These are phyloP conservation scores for Mesitornis unicolor DNA, from an alignment of 2,113 vertebrate genomes.

Conservation along the genomic window DNA sequence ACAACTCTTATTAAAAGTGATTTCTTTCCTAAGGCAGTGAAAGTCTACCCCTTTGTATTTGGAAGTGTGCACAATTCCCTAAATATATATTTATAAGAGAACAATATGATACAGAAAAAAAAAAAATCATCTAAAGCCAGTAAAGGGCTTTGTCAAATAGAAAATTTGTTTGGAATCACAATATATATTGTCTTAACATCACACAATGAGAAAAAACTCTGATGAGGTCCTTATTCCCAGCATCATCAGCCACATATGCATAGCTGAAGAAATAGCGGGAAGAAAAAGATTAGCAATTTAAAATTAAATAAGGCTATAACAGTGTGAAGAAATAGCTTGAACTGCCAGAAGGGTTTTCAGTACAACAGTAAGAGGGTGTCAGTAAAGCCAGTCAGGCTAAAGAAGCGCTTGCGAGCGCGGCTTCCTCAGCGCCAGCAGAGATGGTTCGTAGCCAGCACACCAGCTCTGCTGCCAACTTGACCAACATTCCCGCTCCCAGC, in stretches of 20 bases:
- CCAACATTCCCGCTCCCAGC: background rate
- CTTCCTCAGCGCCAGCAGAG: background rate
- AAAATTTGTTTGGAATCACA: conserved; percentile 71
- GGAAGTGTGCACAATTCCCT: conserved; percentile 71
- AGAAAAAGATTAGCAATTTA: conserved; percentile 73
- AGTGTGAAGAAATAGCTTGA: conserved; percentile 64
- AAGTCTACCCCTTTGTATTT: conserved; percentile 66
- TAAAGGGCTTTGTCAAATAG: conserved; percentile 65
- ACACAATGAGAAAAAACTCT: conserved; percentile 64
- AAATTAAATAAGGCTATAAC: conserved; percentile 77
- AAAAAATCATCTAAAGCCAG: conserved; percentile 69
- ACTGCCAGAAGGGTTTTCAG: conserved; percentile 39
- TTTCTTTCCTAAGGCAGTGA: conserved; percentile 71
- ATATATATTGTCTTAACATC: conserved; percentile 66
- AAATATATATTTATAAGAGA: conserved; percentile 71
- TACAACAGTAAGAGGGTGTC: background rate
- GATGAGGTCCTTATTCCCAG: conserved; percentile 70
- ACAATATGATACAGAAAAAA: conserved; percentile 62
- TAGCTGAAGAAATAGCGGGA: conserved; percentile 67
- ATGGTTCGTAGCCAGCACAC: background rate
- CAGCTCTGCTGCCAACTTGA: background rate
- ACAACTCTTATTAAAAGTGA: conserved; percentile 74
- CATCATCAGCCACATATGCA: conserved; percentile 58
- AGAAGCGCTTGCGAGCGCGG: background rate
- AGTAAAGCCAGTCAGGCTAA: background rate